phyloP scores from a whole-genome alignment of 2,113 vertebrate genomes.

The Equus przewalskii region DNA sequence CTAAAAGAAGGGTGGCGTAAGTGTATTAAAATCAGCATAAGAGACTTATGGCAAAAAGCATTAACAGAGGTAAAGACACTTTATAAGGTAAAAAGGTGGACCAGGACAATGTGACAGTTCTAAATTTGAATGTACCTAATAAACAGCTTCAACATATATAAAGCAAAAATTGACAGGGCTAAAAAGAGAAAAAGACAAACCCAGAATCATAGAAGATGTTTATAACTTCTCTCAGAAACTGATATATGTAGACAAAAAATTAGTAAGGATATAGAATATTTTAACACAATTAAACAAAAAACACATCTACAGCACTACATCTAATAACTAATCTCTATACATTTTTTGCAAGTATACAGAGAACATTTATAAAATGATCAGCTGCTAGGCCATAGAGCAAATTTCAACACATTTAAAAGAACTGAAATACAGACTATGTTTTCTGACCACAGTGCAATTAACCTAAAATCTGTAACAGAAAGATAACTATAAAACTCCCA shows the following conservation, averaged over 20 bases:
- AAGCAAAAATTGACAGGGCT: neutral
- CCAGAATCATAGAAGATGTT: neutral
- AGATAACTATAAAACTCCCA: neutral
- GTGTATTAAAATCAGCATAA: neutral
- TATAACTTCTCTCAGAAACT: neutral
- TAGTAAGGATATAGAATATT: neutral
- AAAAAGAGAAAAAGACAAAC: neutral
- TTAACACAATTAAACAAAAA: neutral
- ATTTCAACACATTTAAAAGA: slow-evolving; percentile 1
- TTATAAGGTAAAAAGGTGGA: neutral
- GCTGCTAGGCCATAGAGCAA: neutral
- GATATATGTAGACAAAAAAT: neutral
- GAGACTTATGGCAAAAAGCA: neutral
- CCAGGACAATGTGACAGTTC: neutral
- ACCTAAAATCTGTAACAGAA: neutral
- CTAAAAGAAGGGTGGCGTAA: neutral
- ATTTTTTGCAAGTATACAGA: neutral
- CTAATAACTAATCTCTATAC: neutral
- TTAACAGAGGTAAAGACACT: neutral
- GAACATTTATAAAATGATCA: neutral
- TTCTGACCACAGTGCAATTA: neutral
- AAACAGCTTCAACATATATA: slow-evolving; percentile 6
- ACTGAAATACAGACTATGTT: neutral
- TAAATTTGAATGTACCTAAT: neutral
- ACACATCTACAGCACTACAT: neutral